Conservation (phyloP, 2,888 invertebrate species). For the Octonoba sinensis region DNA sequence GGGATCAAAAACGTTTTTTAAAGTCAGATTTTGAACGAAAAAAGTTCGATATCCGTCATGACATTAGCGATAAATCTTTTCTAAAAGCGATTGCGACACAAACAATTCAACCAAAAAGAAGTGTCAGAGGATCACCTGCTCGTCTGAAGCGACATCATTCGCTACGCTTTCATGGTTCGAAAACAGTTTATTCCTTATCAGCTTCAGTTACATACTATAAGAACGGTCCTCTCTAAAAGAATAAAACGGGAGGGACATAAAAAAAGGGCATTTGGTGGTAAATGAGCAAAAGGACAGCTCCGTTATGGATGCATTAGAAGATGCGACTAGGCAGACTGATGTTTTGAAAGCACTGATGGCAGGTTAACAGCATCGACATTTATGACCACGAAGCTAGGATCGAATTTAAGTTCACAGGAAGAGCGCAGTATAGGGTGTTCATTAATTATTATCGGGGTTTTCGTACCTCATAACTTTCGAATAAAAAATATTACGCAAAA, state of each 20-base stretch:
- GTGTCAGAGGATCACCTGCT: background rate
- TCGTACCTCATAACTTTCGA: too few species aligned
- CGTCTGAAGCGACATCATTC: background rate
- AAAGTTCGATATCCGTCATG: too few species aligned
- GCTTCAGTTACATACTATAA: background rate
- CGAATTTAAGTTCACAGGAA: too few species aligned
- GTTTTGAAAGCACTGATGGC: background rate
- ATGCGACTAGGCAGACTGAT: conserved; percentile 5
- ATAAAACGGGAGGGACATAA: conserved; percentile 2
- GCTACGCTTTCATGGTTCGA: conserved; percentile 12
- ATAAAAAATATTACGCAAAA: too few species aligned
- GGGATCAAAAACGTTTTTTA: too few species aligned
- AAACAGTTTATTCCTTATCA: conserved; percentile 22
- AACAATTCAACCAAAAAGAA: background rate
- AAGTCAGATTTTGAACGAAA: too few species aligned
- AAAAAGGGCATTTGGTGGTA: background rate
- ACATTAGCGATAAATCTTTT: too few species aligned
- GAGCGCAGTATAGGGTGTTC: too few species aligned
- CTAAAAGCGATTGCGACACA: too few species aligned
- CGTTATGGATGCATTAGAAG: conserved; percentile 15
- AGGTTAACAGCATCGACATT: background rate
- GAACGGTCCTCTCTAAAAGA: background rate
- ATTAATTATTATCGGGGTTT: too few species aligned
- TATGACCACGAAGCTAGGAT: background rate
- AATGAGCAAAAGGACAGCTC: conserved; percentile 14